Evolutionary conservation across 2,797 vertebrate genomes (phyloP).

Genomic region (Brotula barbata): DNA sequence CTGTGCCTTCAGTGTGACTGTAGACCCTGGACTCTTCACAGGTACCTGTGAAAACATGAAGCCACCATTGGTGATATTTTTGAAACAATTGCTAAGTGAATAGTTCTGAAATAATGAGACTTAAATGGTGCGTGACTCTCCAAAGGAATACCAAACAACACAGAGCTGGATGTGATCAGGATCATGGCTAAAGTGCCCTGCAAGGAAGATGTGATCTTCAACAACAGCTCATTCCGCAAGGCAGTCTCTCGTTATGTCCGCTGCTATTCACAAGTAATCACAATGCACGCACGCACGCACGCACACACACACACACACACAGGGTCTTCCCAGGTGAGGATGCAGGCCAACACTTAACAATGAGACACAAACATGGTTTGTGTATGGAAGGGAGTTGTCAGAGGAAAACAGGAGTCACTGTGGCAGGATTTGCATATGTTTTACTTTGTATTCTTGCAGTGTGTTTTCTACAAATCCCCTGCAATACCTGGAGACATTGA

Average conservation of each 20-base stretch:
- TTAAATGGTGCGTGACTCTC: slow-evolving; percentile 44
- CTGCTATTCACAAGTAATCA: slow-evolving; percentile 93
- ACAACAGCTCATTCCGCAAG: slow-evolving; percentile 83
- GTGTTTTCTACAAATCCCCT: no score
- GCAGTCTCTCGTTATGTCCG: slow-evolving; percentile 90
- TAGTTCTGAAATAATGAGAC: neutral
- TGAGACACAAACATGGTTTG: no score
- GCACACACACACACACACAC: neutral
- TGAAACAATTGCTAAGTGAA: neutral
- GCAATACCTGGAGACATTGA: no score
- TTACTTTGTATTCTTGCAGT: no score
- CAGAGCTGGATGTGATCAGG: slow-evolving; percentile 76
- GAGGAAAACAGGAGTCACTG: no score
- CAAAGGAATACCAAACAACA: slow-evolving; percentile 82
- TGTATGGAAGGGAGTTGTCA: no score
- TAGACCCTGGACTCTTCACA: slow-evolving; percentile 86
- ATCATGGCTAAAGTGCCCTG: slow-evolving; percentile 95
- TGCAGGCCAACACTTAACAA: no score
- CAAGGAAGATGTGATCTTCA: slow-evolving; percentile 87
- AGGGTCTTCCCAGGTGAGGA: no score
- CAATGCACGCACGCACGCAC: no score
- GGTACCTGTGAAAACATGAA: no score
- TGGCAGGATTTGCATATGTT: no score
- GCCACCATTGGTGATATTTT: no score
- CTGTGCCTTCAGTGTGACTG: slow-evolving; percentile 89